These are phyloP conservation scores for Stomatorhinus walkeri DNA, from an alignment of 2,797 vertebrate genomes.

Conservation along the genomic window DNA sequence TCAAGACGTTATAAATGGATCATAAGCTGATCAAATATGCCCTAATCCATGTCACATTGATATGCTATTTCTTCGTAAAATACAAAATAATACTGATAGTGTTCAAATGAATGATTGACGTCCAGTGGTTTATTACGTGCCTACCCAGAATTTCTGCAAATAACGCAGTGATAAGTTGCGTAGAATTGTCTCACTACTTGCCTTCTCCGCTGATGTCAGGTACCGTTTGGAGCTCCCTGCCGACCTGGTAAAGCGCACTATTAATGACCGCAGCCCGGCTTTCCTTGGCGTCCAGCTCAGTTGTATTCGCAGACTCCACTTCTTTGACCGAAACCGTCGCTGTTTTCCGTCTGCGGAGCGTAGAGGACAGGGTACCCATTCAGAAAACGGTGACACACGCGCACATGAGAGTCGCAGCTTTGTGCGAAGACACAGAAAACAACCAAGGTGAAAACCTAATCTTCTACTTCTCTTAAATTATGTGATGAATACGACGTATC, in stretches of 20 bases:
- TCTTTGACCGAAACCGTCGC: conserved; percentile 33
- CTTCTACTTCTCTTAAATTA: not conserved
- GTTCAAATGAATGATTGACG: not conserved
- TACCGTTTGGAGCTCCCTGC: conserved; percentile 27
- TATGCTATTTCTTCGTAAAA: not conserved
- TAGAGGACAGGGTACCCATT: conserved; percentile 46
- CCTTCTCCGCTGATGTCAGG: conserved; percentile 37
- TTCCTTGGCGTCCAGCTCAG: not conserved
- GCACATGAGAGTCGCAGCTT: conserved; percentile 7
- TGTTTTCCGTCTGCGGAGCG: conserved; percentile 36
- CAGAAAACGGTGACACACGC: conserved; percentile 15
- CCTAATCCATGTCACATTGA: not conserved
- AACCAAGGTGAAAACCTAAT: not conserved
- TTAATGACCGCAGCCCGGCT: conserved; percentile 27
- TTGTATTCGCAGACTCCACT: conserved; percentile 15
- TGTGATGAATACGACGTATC: not conserved
- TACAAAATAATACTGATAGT: not conserved
- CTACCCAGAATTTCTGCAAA: not conserved
- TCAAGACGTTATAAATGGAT: not conserved
- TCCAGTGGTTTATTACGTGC: not conserved
- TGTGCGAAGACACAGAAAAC: not conserved
- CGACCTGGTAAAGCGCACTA: conserved; percentile 33
- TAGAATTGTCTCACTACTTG: conserved; percentile 30
- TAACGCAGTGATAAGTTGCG: not conserved
- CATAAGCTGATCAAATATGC: not conserved